A percentile compares a stretch with the other conserved stretches of the same genome.
Evolutionary conservation across 2,113 vertebrate species (phyloP).

Genomic region (Theristicus caerulescens): DNA sequence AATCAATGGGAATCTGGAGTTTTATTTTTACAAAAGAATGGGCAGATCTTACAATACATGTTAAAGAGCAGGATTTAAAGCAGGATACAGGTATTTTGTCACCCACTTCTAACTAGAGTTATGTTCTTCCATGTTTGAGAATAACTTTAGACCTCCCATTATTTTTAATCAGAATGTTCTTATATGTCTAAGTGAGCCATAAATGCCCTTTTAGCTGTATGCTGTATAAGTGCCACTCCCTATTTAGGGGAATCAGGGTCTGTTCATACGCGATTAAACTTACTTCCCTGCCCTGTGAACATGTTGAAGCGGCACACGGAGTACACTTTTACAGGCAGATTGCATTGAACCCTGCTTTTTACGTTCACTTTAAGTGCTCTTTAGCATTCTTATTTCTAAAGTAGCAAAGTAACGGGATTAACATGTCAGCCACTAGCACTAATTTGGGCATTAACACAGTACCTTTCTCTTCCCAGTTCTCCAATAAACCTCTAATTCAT

Average conservation of each 20-base stretch:
- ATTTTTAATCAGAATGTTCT: not conserved
- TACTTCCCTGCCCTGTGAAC: not conserved
- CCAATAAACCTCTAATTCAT: not conserved
- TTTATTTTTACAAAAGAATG: not conserved
- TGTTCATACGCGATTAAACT: not conserved
- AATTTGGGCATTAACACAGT: not conserved
- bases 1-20: not conserved
- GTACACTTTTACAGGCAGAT: not conserved
- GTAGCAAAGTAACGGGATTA: not conserved
- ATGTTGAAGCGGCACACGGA: not conserved
- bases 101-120: not conserved
- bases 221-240: not conserved
- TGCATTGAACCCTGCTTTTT: not conserved
- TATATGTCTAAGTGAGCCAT: not conserved
- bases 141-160: not conserved
- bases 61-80: not conserved
- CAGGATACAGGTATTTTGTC: not conserved
- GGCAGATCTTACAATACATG: not conserved
- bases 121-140: not conserved
- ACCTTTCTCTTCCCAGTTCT: not conserved
- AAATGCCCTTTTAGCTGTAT: not conserved
- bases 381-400: not conserved
- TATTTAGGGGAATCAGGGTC: not conserved
- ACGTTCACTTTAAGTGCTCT: not conserved
- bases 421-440: not conserved